Evolutionary conservation across 2,888 invertebrate species (phyloP).

Genomic region (Frankliniella intonsa): DNA sequence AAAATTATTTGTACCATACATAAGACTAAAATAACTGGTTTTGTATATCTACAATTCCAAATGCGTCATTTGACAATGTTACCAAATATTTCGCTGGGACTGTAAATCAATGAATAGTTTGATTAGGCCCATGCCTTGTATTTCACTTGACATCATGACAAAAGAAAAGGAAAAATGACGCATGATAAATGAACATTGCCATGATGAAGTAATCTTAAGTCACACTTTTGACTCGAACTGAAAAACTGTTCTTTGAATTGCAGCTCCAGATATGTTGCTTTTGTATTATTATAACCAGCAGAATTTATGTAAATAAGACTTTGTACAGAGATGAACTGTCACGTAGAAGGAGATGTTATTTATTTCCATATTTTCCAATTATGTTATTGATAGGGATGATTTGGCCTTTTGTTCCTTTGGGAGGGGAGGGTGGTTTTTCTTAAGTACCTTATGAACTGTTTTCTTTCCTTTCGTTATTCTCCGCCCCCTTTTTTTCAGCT

Average conservation of each 20-base stretch:
- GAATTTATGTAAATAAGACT: background rate
- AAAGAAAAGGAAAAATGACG: too few relatives aligned
- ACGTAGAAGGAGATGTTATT: background rate
- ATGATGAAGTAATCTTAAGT: too few relatives aligned
- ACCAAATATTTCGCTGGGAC: slow-evolving; percentile 11
- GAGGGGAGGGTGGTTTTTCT: background rate
- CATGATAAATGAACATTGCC: too few relatives aligned
- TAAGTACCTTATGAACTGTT: too few relatives aligned
- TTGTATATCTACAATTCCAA: background rate
- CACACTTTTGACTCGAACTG: background rate
- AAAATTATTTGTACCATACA: background rate
- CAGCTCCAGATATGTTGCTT: background rate
- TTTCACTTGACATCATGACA: too few relatives aligned
- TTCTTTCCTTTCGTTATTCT: background rate
- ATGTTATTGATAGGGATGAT: background rate
- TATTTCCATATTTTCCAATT: slow-evolving; percentile 1
- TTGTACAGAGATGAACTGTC: slow-evolving; percentile 7
- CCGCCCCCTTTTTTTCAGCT: background rate
- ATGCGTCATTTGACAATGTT: slow-evolving; percentile 10
- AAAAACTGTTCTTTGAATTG: background rate
- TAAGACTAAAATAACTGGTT: background rate
- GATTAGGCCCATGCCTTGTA: too few relatives aligned
- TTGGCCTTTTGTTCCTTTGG: background rate
- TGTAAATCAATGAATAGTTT: background rate
- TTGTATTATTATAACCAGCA: slow-evolving; percentile 2